Percentiles rank a stretch among this genome's conserved stretches.
Evolutionary conservation across 2,888 invertebrate species (phyloP).

Genomic region (Ormyrus labotus): DNA sequence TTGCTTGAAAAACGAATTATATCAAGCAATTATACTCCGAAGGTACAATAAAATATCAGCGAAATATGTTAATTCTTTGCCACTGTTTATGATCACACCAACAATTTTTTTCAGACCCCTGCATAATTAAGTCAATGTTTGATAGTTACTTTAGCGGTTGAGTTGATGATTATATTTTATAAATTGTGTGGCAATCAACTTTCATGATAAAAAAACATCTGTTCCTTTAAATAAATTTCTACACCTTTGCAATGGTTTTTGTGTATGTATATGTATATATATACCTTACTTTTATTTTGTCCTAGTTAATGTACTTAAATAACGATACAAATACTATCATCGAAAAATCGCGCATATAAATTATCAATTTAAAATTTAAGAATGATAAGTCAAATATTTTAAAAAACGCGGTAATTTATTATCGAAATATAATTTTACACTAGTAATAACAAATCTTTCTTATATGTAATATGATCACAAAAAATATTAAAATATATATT

Average conservation of each 20-base stretch:
- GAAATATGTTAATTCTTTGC: conserved; percentile 49
- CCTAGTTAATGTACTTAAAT: too few species aligned
- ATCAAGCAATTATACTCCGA: conserved; percentile 52
- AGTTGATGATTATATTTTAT: conserved; percentile 50
- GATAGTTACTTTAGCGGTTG: conserved; percentile 50
- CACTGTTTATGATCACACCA: conserved; percentile 51
- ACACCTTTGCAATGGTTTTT: conserved; percentile 53
- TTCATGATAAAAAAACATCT: conserved; percentile 51
- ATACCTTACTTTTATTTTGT: too few species aligned
- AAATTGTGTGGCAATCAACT: conserved; percentile 50
- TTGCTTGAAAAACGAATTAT: conserved; percentile 46
- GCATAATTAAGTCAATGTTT: conserved; percentile 48
- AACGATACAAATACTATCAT: background rate
- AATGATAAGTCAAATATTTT: background rate
- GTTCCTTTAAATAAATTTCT: conserved; percentile 57
- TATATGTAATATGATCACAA: background rate
- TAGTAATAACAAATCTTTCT: background rate
- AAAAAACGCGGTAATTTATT: background rate
- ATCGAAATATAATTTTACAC: background rate
- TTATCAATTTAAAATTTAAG: background rate
- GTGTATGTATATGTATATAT: too few species aligned
- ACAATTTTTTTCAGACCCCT: conserved; percentile 51
- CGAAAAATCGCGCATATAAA: background rate
- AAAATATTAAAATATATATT: background rate
- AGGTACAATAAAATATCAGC: conserved; percentile 48